Evolutionary conservation across 2,888 invertebrate species (phyloP).

Genomic region (Fragum sueziense): DNA sequence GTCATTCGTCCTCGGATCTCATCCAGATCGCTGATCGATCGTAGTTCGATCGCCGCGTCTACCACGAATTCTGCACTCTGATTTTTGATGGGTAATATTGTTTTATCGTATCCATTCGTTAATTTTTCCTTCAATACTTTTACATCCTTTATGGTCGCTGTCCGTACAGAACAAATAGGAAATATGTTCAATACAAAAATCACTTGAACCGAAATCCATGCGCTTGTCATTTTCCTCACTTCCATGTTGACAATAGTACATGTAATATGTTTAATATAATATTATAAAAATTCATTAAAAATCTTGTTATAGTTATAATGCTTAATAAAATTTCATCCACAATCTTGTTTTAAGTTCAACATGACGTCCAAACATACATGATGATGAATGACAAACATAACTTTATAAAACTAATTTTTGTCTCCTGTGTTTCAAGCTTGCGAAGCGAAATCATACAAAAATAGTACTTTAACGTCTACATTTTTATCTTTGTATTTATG

Average conservation of each 20-base stretch:
- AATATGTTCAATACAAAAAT: neutral
- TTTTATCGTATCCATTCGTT: constrained; percentile 1
- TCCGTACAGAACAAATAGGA: neutral
- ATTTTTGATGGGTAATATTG: neutral
- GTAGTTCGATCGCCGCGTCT: neutral
- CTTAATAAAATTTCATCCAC: too few species aligned
- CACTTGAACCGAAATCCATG: neutral
- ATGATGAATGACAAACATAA: too few species aligned
- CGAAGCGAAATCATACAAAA: too few species aligned
- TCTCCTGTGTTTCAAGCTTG: too few species aligned
- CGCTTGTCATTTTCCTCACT: too few species aligned
- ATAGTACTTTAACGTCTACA: neutral
- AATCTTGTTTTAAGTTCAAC: too few species aligned
- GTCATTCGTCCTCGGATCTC: constrained; percentile 12
- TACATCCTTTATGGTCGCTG: neutral
- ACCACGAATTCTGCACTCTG: neutral
- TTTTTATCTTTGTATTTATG: neutral
- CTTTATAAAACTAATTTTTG: too few species aligned
- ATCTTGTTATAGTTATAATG: too few species aligned
- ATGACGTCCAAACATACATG: too few species aligned
- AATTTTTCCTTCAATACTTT: neutral
- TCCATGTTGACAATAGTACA: too few species aligned
- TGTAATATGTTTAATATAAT: too few species aligned
- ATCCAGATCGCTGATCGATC: constrained; percentile 9
- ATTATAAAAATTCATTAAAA: too few species aligned